A percentile compares a stretch with the other conserved stretches of the same genome.
Evolutionary conservation across 1,140 invertebrate species (phyloP).

Genomic region (Antheraea pernyi): DNA sequence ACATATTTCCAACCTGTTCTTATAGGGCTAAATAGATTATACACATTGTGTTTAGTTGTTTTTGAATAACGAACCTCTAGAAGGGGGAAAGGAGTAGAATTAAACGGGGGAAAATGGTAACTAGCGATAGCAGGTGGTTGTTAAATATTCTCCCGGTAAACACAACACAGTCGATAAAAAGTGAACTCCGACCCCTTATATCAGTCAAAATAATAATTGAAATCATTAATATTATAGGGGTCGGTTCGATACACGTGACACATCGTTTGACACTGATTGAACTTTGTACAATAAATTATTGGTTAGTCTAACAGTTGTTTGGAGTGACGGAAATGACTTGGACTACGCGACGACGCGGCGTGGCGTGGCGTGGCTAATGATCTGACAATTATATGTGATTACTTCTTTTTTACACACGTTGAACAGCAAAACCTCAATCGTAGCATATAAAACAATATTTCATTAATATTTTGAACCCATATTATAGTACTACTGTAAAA

Average conservation of each 20-base stretch:
- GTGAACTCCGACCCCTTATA: neutral
- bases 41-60: too few relatives aligned
- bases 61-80: too few relatives aligned
- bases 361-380: neutral
- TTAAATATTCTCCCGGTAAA: neutral
- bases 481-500: too few relatives aligned
- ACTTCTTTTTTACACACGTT: neutral
- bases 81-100: too few relatives aligned
- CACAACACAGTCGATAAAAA: neutral
- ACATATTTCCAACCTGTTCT: too few relatives aligned
- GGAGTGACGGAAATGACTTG: neutral
- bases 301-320: neutral
- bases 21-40: too few relatives aligned
- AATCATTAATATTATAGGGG: constrained; percentile 1
- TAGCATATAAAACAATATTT: too few relatives aligned
- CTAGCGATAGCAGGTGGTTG: neutral
- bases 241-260: neutral
- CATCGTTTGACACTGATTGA: constrained; percentile 1
- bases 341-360: neutral
- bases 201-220: neutral
- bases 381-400: neutral
- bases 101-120: neutral
- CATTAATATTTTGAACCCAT: too few relatives aligned
- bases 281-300: neutral
- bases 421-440: too few relatives aligned